These are phyloP conservation scores for Drosophila meridionalis DNA, from an alignment of 2,888 invertebrate genomes.

Conservation along the genomic window DNA sequence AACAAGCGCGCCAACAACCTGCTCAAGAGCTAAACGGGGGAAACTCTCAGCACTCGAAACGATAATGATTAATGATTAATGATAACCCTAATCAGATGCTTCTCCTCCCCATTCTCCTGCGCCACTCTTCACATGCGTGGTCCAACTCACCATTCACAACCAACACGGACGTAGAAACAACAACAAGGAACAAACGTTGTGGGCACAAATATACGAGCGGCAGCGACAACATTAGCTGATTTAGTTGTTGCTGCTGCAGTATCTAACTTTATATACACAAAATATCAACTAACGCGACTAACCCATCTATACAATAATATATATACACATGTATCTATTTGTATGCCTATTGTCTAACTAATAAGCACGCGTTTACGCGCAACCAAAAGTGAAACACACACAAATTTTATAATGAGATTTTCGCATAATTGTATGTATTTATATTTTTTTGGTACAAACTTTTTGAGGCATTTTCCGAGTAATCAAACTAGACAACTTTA, in stretches of 20 bases:
- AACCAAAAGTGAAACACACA: conserved; percentile 23
- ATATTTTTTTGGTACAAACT: conserved; percentile 70
- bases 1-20: conserved; percentile 84
- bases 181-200: conserved; percentile 60
- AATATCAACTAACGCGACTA: conserved; percentile 43
- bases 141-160: conserved; percentile 29
- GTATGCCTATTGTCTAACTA: conserved; percentile 41
- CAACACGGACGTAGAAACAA: conserved; percentile 23
- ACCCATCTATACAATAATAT: conserved; percentile 56
- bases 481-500: conserved; percentile 53
- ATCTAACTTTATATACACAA: conserved; percentile 42
- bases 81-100: conserved; percentile 33
- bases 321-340: conserved; percentile 26
- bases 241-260: conserved; percentile 23
- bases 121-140: conserved; percentile 1
- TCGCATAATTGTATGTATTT: conserved; percentile 63
- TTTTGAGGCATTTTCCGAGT: conserved; percentile 76
- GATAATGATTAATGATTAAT: conserved; percentile 25
- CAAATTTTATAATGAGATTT: conserved; percentile 71
- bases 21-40: conserved; percentile 81
- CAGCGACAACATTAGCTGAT: conserved; percentile 27
- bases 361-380: conserved; percentile 31
- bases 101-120: neutral
- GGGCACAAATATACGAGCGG: conserved; percentile 63
- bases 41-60: conserved; percentile 32